These are phyloP conservation scores for Intellagama lesueurii DNA, from an alignment of 2,797 vertebrate genomes.

Conservation along the genomic window DNA sequence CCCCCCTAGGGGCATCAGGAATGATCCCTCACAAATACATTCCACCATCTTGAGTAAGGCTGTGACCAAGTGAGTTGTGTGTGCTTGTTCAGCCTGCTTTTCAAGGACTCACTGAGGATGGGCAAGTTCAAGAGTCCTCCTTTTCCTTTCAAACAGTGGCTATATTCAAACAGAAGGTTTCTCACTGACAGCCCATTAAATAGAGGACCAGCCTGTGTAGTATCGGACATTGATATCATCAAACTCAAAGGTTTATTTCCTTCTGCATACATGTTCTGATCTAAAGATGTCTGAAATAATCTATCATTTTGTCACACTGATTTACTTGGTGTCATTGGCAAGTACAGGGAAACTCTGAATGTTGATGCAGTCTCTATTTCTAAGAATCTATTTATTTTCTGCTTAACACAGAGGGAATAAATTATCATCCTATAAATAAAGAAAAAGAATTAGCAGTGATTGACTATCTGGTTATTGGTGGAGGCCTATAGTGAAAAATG, in stretches of 20 bases:
- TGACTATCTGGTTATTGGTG: neutral
- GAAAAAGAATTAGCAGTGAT: neutral
- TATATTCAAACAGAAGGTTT: neutral
- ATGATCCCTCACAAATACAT: neutral
- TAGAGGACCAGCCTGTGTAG: neutral
- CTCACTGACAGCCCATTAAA: neutral
- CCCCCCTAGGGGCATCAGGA: too few species aligned
- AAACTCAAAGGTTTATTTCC: neutral
- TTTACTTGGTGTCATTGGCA: constrained; percentile 1
- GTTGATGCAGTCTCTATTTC: neutral
- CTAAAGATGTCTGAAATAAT: neutral
- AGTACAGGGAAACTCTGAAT: neutral
- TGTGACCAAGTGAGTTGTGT: neutral
- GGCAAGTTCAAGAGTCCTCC: neutral
- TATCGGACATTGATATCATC: neutral
- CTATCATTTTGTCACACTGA: neutral
- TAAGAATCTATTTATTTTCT: neutral
- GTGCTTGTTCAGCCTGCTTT: neutral
- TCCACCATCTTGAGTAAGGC: neutral
- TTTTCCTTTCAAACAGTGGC: neutral
- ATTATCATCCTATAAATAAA: neutral
- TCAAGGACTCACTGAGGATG: neutral
- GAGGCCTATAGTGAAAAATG: too few species aligned
- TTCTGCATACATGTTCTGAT: neutral
- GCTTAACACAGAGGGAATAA: constrained; percentile 16